A percentile compares a stretch with the other conserved stretches of the same genome.
Conservation (phyloP, 2,888 invertebrate species). For the Tetanocera ferruginea region DNA sequence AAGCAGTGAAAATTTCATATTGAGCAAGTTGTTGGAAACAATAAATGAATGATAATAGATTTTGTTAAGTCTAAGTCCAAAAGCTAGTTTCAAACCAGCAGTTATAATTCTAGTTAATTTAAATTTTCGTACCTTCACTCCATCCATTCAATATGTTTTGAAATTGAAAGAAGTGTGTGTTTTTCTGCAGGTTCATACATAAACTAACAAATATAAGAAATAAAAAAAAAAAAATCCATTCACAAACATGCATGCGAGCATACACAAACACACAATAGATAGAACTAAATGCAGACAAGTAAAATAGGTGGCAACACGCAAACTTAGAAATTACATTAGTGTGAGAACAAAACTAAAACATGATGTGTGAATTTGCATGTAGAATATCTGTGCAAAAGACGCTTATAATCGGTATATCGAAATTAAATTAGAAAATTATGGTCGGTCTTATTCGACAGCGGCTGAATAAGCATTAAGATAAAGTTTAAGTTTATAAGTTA, state of each 20-base stretch:
- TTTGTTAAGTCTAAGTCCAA: too few relatives aligned
- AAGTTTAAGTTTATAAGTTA: too few relatives aligned
- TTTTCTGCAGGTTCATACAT: neutral
- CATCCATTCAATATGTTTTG: neutral
- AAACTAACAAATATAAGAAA: neutral
- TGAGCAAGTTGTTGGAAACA: too few relatives aligned
- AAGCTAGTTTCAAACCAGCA: too few relatives aligned
- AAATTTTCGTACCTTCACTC: neutral
- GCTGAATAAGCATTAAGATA: too few relatives aligned
- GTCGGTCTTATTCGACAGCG: neutral
- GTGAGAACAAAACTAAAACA: conserved; percentile 25
- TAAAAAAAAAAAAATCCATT: neutral
- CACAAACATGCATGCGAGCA: neutral
- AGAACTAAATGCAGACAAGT: neutral
- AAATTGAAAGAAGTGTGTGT: neutral
- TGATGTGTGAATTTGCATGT: neutral
- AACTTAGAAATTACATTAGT: conserved; percentile 52
- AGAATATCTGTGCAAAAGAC: neutral
- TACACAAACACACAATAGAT: neutral
- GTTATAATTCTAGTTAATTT: too few relatives aligned
- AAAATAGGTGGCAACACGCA: conserved; percentile 43
- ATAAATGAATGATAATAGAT: too few relatives aligned
- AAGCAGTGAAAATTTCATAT: too few relatives aligned
- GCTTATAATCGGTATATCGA: too few relatives aligned
- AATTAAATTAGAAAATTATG: neutral